Conservation (phyloP, 1,140 invertebrate species). For the Anthonomus grandis region DNA sequence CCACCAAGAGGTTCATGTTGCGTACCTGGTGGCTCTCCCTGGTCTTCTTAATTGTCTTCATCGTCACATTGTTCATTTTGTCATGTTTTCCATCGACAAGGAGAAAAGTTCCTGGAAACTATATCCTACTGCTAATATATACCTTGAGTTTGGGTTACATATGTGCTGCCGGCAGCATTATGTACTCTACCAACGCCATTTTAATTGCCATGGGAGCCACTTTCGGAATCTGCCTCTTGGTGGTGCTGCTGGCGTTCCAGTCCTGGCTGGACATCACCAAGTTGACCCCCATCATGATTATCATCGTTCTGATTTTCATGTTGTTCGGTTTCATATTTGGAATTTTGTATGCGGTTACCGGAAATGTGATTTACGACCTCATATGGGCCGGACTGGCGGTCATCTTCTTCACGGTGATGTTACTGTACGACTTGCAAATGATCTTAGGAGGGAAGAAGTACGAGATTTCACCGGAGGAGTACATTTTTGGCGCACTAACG, state of each 20-base stretch:
- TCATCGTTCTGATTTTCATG: conserved; percentile 25
- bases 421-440: conserved; percentile 39
- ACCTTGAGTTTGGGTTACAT: conserved; percentile 30
- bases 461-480: conserved; percentile 39
- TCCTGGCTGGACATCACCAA: conserved; percentile 36
- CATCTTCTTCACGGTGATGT: conserved; percentile 21
- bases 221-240: conserved; percentile 21
- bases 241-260: conserved; percentile 32
- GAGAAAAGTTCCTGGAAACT: conserved; percentile 33
- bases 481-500: conserved; percentile 36
- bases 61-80: conserved; percentile 18
- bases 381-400: conserved; percentile 22
- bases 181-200: conserved; percentile 9
- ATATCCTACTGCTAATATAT: conserved; percentile 29
- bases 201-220: conserved; percentile 27
- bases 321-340: conserved; percentile 28
- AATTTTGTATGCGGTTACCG: conserved; percentile 23
- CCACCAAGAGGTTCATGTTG: conserved; percentile 15
- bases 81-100: conserved; percentile 22
- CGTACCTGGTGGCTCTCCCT: conserved; percentile 9
- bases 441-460: conserved; percentile 36
- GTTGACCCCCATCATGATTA: conserved; percentile 28
- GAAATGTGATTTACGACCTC: conserved; percentile 12
- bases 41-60: conserved; percentile 2
- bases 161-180: conserved; percentile 9